phyloP scores from a whole-genome alignment of 2,888 invertebrate species.

The Dysmachus trigonus region DNA sequence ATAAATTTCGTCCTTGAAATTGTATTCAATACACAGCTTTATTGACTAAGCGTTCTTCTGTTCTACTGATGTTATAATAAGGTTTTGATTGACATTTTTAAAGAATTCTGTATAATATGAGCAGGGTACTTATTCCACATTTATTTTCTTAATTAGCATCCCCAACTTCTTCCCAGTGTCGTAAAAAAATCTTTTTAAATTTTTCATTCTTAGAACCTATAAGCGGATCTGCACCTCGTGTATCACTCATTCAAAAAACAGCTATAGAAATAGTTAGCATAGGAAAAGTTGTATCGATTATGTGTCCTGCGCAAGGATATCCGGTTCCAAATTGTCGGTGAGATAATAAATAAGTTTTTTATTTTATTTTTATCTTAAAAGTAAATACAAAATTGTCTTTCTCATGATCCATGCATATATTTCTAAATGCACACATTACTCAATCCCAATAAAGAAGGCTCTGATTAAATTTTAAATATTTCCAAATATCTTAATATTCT shows the following conservation, averaged over 20 bases:
- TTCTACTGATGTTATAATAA: too few species aligned
- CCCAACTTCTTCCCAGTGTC: not conserved
- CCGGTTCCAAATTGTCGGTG: slow-evolving; percentile 72
- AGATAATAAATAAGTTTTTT: slow-evolving; percentile 44
- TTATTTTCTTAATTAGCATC: not conserved
- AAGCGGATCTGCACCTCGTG: slow-evolving; percentile 74
- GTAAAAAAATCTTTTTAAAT: not conserved
- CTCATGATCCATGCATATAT: not conserved
- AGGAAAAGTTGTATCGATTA: slow-evolving; percentile 64
- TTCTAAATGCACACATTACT: not conserved
- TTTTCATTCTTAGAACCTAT: slow-evolving; percentile 68
- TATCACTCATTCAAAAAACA: slow-evolving; percentile 66
- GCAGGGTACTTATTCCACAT: not conserved
- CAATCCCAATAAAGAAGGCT: not conserved
- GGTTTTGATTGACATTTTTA: too few species aligned
- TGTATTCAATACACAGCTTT: too few species aligned
- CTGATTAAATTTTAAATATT: not conserved
- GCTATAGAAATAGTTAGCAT: slow-evolving; percentile 56
- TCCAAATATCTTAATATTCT: not conserved
- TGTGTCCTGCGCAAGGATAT: slow-evolving; percentile 72
- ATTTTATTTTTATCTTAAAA: not conserved
- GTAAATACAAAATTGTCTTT: not conserved
- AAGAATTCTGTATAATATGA: not conserved
- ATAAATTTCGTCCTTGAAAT: not conserved
- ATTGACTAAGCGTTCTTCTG: too few species aligned